Conservation (phyloP, 1,140 invertebrate species). For the Pomacea maculata region DNA sequence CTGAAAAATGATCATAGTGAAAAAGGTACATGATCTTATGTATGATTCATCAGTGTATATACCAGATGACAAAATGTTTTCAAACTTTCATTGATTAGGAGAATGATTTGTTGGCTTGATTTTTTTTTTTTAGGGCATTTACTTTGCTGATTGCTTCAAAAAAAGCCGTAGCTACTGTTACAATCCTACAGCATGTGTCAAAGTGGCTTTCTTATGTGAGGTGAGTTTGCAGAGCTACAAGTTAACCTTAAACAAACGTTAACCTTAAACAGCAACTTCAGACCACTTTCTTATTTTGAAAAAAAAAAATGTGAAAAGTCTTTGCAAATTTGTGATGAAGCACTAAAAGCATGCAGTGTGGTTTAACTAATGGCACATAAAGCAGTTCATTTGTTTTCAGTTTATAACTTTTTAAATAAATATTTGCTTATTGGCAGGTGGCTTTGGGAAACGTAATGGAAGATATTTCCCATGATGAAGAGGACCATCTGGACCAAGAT, state of each 20-base stretch:
- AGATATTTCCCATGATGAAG: conserved; percentile 29
- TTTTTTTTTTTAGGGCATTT: conserved; percentile 61
- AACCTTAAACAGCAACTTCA: no score
- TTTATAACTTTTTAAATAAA: background rate
- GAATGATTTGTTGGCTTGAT: background rate
- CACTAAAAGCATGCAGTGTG: background rate
- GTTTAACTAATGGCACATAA: no score
- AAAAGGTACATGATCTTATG: no score
- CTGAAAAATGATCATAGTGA: no score
- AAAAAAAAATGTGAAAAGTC: background rate
- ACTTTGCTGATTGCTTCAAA: conserved; percentile 64
- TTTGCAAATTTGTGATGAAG: no score
- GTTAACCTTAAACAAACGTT: no score
- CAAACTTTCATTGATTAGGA: no score
- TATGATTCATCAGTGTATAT: no score
- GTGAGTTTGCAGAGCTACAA: conserved; percentile 37
- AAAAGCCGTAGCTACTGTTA: conserved; percentile 61
- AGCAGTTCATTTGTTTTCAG: no score
- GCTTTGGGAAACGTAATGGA: conserved; percentile 58
- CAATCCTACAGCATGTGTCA: conserved; percentile 38
- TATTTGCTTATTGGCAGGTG: conserved; percentile 39
- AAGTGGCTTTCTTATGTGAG: conserved; percentile 58
- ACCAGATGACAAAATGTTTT: no score
- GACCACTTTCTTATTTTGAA: background rate
- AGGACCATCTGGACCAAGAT: conserved; percentile 49